Evolutionary conservation across 2,797 vertebrate species (phyloP).

Genomic region (Onychomys torridus): DNA sequence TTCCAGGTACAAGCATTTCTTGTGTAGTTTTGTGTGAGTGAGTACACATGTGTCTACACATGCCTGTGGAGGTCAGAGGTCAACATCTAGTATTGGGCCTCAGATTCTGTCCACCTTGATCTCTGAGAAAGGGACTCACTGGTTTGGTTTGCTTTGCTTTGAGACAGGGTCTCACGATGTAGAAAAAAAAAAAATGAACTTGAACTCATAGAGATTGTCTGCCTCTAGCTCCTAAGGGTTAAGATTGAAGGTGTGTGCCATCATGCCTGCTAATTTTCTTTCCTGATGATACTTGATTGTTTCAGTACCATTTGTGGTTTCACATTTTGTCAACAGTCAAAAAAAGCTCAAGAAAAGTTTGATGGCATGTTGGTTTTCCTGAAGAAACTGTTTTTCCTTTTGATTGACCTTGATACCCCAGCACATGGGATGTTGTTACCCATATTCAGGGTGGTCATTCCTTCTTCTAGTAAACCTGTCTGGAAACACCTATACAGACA

Average conservation of each 20-base stretch:
- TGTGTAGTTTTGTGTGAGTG: not conserved
- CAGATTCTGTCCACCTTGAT: no score
- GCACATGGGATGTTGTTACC: accelerated
- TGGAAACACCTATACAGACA: no score
- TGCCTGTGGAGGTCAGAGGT: not conserved
- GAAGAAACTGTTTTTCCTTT: not conserved
- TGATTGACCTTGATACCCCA: not conserved
- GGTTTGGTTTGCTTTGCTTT: no score
- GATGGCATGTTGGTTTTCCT: not conserved
- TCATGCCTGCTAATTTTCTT: not conserved
- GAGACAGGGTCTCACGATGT: no score
- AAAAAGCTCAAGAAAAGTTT: not conserved
- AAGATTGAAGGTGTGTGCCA: not conserved
- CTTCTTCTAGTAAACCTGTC: not conserved
- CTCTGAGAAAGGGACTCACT: not conserved
- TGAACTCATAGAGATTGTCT: no score
- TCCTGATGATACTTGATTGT: not conserved
- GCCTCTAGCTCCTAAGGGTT: no score
- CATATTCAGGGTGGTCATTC: not conserved
- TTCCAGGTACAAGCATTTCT: not conserved
- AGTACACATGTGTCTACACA: no score
- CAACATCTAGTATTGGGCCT: not conserved
- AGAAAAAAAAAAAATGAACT: no score
- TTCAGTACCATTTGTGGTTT: not conserved
- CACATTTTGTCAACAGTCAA: not conserved